Evolutionary conservation across 2,888 invertebrate genomes (phyloP).

Genomic region (Drosophila subquinaria): DNA sequence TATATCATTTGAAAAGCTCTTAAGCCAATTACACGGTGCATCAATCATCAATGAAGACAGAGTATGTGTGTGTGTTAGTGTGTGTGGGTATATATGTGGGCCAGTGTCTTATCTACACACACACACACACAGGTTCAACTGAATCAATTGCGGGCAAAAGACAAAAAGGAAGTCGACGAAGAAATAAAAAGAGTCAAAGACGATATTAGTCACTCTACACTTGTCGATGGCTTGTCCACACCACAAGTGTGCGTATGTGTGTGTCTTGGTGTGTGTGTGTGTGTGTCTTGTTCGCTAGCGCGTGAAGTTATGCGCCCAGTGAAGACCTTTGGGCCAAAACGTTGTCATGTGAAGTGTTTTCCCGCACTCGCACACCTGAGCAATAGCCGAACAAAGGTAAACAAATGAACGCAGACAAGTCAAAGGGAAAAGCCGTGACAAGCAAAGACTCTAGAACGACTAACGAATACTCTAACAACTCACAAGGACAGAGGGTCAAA

Average conservation of each 20-base stretch:
- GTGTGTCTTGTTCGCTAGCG: slow-evolving; percentile 33
- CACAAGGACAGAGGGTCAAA: not conserved
- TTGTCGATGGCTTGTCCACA: slow-evolving; percentile 43
- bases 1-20: slow-evolving; percentile 49
- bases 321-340: slow-evolving; percentile 40
- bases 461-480: slow-evolving; percentile 4
- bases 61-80: slow-evolving; percentile 1
- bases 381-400: slow-evolving; percentile 33
- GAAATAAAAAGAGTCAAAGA: slow-evolving; percentile 11
- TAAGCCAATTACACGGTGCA: slow-evolving; percentile 77
- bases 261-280: not conserved
- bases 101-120: slow-evolving; percentile 34
- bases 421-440: slow-evolving; percentile 7
- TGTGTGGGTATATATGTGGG: slow-evolving; percentile 13
- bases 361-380: slow-evolving; percentile 11
- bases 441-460: not conserved
- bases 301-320: slow-evolving; percentile 49
- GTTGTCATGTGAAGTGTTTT: slow-evolving; percentile 47
- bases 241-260: slow-evolving; percentile 4
- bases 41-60: slow-evolving; percentile 60
- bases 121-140: slow-evolving; percentile 17
- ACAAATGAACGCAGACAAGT: slow-evolving; percentile 22
- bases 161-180: slow-evolving; percentile 48
- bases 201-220: slow-evolving; percentile 55
- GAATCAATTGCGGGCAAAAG: slow-evolving; percentile 39